Base-by-base conservation (phyloP, 2,888 invertebrate species). In the Synanthedon vespiformis region DNA sequence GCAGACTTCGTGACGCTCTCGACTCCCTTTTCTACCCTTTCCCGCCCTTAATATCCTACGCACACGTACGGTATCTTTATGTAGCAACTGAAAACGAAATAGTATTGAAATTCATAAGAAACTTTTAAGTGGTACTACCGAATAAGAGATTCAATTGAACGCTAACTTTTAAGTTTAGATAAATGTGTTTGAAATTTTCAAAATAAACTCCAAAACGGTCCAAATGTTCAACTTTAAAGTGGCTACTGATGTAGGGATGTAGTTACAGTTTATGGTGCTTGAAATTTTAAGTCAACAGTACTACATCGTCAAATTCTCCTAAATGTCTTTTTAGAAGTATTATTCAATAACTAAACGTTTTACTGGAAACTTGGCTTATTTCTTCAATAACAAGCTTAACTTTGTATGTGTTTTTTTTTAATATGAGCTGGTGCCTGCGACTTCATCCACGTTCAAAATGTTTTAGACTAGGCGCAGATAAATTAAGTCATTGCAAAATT, bases 1-100 rank as follows among this genome's bases (percentile, higher is more conserved):
- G 84, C 76, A 70, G 76, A 74, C 77, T 79, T 77, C 81, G 82
- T 82, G 84, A 80, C 80, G 72, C 65, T 72, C 63, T 68, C 65
- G 59, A 61, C 65, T 70, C 68, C 71, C 72, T 69, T 69, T 64
- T 66, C 64, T 72, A 74, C 75, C 77, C 77, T 77, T 76, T 75
- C 74, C 68, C 72, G 63, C 68, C 74, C 74, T 48, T 81, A 80
- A 81, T 79, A 80, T 71, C 72, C 72, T 73, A 72, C 74, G 70
- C 71, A 73, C 80, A 74, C 80, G 80, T 76, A 68, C 77, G 68
- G 70, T 65, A 68, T 70, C 55, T 78, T 75, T 74, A 74, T 68
- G 67, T 70, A 74, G 72, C 70, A 64, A 66, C 62, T 54, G 61
- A 61, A 22, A 55, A 63, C 63, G 62, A 67, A 66, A 69, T 69